These are phyloP conservation scores for Polymixis flavicincta DNA, from an alignment of 2,888 invertebrate species.

Conservation along the genomic window DNA sequence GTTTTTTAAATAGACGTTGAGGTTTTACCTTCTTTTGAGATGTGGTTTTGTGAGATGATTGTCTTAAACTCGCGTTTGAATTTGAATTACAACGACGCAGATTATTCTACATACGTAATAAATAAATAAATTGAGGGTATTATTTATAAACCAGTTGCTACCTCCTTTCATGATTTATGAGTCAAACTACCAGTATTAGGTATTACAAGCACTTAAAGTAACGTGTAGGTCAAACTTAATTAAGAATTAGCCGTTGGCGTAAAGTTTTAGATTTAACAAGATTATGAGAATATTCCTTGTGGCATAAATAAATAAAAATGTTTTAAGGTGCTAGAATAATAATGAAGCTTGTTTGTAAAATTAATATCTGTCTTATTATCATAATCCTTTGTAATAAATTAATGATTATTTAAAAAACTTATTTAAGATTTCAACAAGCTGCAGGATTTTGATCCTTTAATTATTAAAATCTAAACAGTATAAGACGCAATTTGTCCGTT, in stretches of 20 bases:
- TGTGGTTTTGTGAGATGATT: background rate
- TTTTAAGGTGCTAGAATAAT: conserved; percentile 24
- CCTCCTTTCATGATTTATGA: conserved; percentile 46
- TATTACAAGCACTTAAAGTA: conserved; percentile 38
- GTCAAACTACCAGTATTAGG: conserved; percentile 24
- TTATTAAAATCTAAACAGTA: background rate
- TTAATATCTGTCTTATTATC: conserved; percentile 10
- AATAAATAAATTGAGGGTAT: conserved; percentile 39
- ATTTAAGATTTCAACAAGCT: conserved; percentile 8
- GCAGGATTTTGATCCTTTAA: conserved; percentile 52
- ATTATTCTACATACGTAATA: conserved; percentile 30
- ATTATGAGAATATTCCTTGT: conserved; percentile 23
- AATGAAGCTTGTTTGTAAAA: conserved; percentile 19
- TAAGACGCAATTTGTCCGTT: background rate
- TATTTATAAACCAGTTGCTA: conserved; percentile 21
- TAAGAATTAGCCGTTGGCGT: conserved; percentile 24
- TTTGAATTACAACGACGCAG: conserved; percentile 32
- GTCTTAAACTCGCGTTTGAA: background rate
- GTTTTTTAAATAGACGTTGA: conserved; percentile 19
- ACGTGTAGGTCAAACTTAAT: conserved; percentile 42
- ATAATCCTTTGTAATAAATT: conserved; percentile 28
- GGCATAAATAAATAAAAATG: conserved; percentile 32
- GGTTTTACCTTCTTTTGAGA: conserved; percentile 42
- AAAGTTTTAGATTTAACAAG: conserved; percentile 20
- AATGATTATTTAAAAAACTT: background rate